Evolutionary conservation across 2,113 vertebrate species (phyloP).

Genomic region (Solea senegalensis): DNA sequence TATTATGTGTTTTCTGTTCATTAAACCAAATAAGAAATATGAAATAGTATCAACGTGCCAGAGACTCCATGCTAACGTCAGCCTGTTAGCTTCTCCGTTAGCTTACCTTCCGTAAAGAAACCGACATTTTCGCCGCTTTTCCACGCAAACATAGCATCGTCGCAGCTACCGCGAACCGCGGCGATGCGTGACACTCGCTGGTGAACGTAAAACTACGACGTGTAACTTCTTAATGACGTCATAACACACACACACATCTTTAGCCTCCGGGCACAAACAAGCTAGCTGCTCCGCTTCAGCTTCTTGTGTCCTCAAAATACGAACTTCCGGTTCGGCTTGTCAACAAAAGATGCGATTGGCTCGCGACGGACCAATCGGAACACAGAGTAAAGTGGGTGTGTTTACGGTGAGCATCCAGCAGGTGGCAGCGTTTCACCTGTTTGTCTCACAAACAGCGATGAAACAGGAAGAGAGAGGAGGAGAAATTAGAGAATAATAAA

Average conservation of each 20-base stretch:
- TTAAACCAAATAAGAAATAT: no score
- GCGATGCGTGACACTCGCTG: neutral
- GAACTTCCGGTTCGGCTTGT: slow-evolving; percentile 10
- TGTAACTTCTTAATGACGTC: no score
- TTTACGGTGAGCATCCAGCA: slow-evolving; percentile 1
- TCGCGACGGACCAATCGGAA: slow-evolving; percentile 38
- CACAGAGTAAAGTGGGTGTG: neutral
- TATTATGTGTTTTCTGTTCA: no score
- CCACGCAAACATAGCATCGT: slow-evolving; percentile 48
- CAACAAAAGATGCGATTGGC: slow-evolving; percentile 54
- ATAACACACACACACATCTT: neutral
- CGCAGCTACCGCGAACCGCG: neutral
- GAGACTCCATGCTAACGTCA: neutral
- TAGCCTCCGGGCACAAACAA: neutral
- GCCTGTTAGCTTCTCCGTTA: slow-evolving; percentile 5
- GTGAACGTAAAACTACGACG: neutral
- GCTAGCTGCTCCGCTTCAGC: neutral
- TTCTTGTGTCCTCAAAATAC: neutral
- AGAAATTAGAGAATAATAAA: no score
- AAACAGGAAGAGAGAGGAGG: neutral
- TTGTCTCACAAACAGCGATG: neutral
- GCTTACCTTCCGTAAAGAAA: slow-evolving; percentile 67
- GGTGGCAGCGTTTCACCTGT: slow-evolving; percentile 29
- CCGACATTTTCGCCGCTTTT: slow-evolving; percentile 25
- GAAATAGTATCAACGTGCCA: no score